A percentile compares a stretch with the other conserved stretches of the same genome.
Conservation (phyloP, 2,888 invertebrate species). For the Heliconius ismenius region DNA sequence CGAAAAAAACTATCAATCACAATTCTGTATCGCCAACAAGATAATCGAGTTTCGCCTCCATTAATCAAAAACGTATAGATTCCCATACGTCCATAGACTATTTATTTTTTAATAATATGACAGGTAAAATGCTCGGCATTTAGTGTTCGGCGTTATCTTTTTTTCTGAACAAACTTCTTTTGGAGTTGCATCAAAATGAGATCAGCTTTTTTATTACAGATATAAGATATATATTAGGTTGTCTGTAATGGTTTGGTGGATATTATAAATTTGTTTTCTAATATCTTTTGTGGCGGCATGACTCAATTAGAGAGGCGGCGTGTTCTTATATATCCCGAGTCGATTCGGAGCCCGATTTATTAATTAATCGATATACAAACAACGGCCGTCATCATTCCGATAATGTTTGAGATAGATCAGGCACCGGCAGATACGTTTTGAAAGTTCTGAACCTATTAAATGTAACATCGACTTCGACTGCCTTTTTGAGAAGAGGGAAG, state of each 20-base stretch:
- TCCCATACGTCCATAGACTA: constrained; percentile 70
- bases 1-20: constrained; percentile 56
- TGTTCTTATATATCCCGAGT: constrained; percentile 74
- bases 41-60: constrained; percentile 72
- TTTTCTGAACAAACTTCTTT: constrained; percentile 48
- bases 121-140: constrained; percentile 79
- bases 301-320: constrained; percentile 80
- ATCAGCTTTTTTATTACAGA: background rate
- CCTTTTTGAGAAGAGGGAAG: no score
- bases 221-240: constrained; percentile 47
- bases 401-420: constrained; percentile 68
- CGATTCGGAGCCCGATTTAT: constrained; percentile 77
- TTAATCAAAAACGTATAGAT: constrained; percentile 77
- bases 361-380: constrained; percentile 83
- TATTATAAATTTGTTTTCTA: constrained; percentile 50
- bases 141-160: constrained; percentile 68
- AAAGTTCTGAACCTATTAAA: constrained; percentile 43
- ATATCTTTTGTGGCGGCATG: constrained; percentile 76
- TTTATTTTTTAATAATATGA: constrained; percentile 79
- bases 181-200: background rate
- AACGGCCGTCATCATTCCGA: constrained; percentile 75
- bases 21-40: constrained; percentile 63
- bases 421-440: constrained; percentile 40
- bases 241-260: background rate
- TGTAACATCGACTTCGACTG: constrained; percentile 42